Evolutionary conservation across 2,888 invertebrate genomes (phyloP), one percentile per base, ranked within the genome.

Genomic region (Drosophila silvestris): DNA sequence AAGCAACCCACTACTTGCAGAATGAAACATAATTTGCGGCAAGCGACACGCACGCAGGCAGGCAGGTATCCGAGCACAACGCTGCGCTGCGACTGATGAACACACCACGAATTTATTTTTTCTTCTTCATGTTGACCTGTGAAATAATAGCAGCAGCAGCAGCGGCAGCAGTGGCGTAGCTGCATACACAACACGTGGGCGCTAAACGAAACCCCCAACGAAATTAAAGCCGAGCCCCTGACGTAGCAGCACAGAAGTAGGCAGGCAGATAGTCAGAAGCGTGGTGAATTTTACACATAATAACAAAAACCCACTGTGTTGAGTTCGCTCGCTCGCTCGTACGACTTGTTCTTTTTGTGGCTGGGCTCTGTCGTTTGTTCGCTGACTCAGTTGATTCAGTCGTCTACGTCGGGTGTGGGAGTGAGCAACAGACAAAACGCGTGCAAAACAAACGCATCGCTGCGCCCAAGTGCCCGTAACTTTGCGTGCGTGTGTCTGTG

Each of bases 101-200:
- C 32, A 67, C 80, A 76, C 68, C 76, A 76, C 73, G 57, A 44
- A 68, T 73, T 76, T 74, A 37, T 68, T 73, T 76, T 76, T 76
- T 72, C 78, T 83, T 77, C 70, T 58, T 77, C 67, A 69, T 81
- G 83, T 74, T 90, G 85, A 90, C 89, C 90, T 90, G 89, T 85
- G 89, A 89, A 90, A 85, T 89, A 81, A 83, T 83, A 86, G 77
- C 79, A 79, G 64, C 39, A 53, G 51, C 78, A 86, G 77, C 79
- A 59, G 35, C 10, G 44, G 26, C 22, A 52, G 14, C 80, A 80
- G 74, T 82, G 75, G 82, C 79, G 75, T 79, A 71, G 75, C 54
- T 63, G 57, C 53, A 22, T 16, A 41, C 62, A 77, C 81, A 81
- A 77, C 79, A 81, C 81, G 79, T 79, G 81, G 73, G 69, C 61